A percentile compares a stretch with the other conserved stretches of the same genome.
Conservation (phyloP, 2,888 invertebrate genomes). For the Glaucopsyche alexis region DNA sequence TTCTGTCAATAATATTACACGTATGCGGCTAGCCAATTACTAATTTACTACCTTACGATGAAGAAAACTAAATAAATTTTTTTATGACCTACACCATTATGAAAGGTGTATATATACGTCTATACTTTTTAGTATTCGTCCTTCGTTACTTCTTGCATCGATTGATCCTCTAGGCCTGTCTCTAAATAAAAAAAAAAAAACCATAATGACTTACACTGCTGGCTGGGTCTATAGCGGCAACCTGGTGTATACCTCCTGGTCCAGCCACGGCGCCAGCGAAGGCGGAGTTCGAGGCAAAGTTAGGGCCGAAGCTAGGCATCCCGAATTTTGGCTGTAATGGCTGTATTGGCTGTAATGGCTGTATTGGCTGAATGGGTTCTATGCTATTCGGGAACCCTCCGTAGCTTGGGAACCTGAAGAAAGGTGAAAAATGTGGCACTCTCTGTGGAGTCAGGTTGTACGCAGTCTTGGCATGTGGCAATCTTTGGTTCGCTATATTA, state of each 20-base stretch:
- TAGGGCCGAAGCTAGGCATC: constrained; percentile 30
- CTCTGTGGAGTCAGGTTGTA: constrained; percentile 44
- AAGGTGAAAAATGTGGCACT: constrained; percentile 55
- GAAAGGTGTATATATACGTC: too few relatives aligned
- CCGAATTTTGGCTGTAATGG: constrained; percentile 31
- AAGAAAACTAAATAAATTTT: too few relatives aligned
- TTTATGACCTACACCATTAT: too few relatives aligned
- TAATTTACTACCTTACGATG: too few relatives aligned
- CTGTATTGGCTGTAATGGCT: constrained; percentile 31
- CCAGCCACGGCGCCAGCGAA: constrained; percentile 77
- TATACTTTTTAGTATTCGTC: too few relatives aligned
- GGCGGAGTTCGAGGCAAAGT: constrained; percentile 55
- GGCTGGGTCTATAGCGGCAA: constrained; percentile 79
- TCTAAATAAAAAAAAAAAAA: too few relatives aligned
- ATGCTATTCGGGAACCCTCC: constrained; percentile 43
- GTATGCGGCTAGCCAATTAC: too few relatives aligned
- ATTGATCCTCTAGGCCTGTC: too few relatives aligned
- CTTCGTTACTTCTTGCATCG: too few relatives aligned
- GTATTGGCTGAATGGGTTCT: constrained; percentile 34
- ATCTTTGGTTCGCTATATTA: constrained; percentile 56
- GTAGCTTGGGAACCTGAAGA: constrained; percentile 55
- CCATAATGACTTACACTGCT: constrained; percentile 76
- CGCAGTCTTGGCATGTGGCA: constrained; percentile 31
- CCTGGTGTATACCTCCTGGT: constrained; percentile 77
- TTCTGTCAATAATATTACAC: too few relatives aligned